Percentiles rank a stretch among this genome's conserved stretches.
Evolutionary conservation across 2,113 vertebrate species (phyloP).

Genomic region (Erpornis zantholeuca): DNA sequence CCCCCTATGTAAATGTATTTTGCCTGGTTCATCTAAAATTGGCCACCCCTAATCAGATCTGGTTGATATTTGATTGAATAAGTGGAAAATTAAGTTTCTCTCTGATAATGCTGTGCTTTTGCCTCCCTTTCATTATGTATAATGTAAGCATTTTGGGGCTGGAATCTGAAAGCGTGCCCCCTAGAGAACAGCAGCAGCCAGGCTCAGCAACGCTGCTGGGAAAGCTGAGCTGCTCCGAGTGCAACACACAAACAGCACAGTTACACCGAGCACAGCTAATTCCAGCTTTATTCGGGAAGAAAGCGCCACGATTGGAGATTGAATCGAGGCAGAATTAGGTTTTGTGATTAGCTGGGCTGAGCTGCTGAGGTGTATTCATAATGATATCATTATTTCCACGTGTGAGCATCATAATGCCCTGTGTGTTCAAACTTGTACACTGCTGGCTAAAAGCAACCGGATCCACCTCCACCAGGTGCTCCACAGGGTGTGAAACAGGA

Average conservation of each 20-base stretch:
- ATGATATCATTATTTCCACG: slow-evolving; percentile 63
- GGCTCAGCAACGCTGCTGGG: neutral
- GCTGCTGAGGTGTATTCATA: slow-evolving; percentile 61
- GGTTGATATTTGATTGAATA: slow-evolving; percentile 60
- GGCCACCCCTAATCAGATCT: slow-evolving; percentile 59
- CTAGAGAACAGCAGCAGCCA: slow-evolving; percentile 45
- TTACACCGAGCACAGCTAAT: slow-evolving; percentile 57
- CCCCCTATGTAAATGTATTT: slow-evolving; percentile 64
- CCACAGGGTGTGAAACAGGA: slow-evolving; percentile 36
- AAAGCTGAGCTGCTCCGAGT: slow-evolving; percentile 39
- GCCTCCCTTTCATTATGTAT: slow-evolving; percentile 13
- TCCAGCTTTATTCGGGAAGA: slow-evolving; percentile 62
- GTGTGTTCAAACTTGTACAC: neutral
- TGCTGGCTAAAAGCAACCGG: neutral
- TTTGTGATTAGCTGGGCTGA: slow-evolving; percentile 72
- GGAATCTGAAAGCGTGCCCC: slow-evolving; percentile 15
- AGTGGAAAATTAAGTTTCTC: slow-evolving; percentile 63
- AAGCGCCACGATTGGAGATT: slow-evolving; percentile 51
- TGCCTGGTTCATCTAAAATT: slow-evolving; percentile 61
- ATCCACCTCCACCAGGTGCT: slow-evolving; percentile 47
- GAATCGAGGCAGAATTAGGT: slow-evolving; percentile 67
- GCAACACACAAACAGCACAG: neutral
- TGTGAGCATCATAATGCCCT: neutral
- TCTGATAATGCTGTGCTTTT: slow-evolving; percentile 36
- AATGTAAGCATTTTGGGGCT: neutral